Evolutionary conservation across 2,888 invertebrate species (phyloP), one percentile per base, ranked within the genome.

Genomic region (Pogonocherus hispidulus): DNA sequence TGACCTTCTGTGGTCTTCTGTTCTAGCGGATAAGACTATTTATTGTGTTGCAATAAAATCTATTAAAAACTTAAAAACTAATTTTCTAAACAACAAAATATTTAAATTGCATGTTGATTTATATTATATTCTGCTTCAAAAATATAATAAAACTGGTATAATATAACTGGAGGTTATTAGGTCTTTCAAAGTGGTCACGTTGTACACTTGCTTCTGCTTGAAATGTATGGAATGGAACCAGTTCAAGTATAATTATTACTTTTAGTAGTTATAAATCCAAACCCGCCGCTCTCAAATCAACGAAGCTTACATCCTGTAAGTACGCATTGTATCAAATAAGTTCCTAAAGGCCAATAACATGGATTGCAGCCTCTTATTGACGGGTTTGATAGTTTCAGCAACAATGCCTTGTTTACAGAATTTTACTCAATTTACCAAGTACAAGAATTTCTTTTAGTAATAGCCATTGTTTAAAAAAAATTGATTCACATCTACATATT

Each of bases 261-360:
- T 41, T 41, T 14, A 16, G 41, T 14, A 14, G 41, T 41, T 41
- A 41, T n/a, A 41, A 52, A 52, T 32, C 16, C 32, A 52, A 52
- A 32, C 52, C 32, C 6, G 19, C 27, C 32, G 32, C 11, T 32
- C 19, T 32, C 32, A 52, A 52, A 32, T 52, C 52, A 52, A 19
- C 52, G 32, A 52, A 32, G 52, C 52, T 32, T 19, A 52, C 18
- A 52, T 52, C 32, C 32, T 52, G 52, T 52, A 52, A 52, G 32
- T 52, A 22, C 32, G 52, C 32, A 52, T 52, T 52, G 22, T 32
- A 52, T 52, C 2, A 32, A 32, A 32, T 52, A 3, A 1, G 49
- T n/a, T n/a, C 23, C 9, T 41, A 41, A 41, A 52, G 52, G 16
- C 32, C 52, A 52, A 32, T 32, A 52, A 27, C 18, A 19, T 52